Percentiles rank a stretch among this genome's conserved stretches.
Evolutionary conservation across 2,797 vertebrate genomes (phyloP).

Genomic region (Chaenodraco wilsoni): DNA sequence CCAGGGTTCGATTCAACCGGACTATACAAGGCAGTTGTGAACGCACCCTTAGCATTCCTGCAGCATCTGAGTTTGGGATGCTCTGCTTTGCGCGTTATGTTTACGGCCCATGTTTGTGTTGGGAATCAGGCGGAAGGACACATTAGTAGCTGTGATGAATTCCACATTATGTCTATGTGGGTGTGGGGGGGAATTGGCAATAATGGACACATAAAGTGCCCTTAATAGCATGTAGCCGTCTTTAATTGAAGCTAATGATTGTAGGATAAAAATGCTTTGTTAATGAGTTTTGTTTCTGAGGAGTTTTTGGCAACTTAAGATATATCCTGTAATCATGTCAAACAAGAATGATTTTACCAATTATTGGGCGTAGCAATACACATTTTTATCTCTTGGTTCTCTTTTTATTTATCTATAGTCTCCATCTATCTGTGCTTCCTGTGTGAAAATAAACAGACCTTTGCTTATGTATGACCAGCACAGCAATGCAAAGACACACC

Average conservation of each 20-base stretch:
- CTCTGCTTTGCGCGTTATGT: conserved; percentile 45
- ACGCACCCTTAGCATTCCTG: conserved; percentile 69
- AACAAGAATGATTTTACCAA: no score
- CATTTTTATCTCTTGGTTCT: not conserved
- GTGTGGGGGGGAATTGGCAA: not conserved
- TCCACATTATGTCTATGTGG: conserved; percentile 63
- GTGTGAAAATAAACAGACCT: conserved; percentile 25
- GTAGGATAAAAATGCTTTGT: conserved; percentile 44
- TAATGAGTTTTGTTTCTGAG: not conserved
- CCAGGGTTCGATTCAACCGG: no score
- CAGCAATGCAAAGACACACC: conserved; percentile 9
- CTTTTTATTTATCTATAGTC: conserved; percentile 13
- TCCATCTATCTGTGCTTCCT: conserved; percentile 16
- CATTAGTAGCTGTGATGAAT: conserved; percentile 58
- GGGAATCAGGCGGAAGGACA: conserved; percentile 48
- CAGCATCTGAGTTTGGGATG: conserved; percentile 64
- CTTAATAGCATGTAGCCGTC: conserved; percentile 10
- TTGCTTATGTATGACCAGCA: not conserved
- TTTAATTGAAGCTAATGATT: conserved; percentile 31
- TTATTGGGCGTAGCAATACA: not conserved
- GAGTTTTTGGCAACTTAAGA: conserved; percentile 10
- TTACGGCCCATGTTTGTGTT: conserved; percentile 69
- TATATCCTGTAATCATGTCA: not conserved
- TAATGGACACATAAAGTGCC: conserved; percentile 9
- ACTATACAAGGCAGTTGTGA: no score